Base-by-base conservation (phyloP, 2,888 invertebrate genomes). In the Meloe dianella region DNA sequence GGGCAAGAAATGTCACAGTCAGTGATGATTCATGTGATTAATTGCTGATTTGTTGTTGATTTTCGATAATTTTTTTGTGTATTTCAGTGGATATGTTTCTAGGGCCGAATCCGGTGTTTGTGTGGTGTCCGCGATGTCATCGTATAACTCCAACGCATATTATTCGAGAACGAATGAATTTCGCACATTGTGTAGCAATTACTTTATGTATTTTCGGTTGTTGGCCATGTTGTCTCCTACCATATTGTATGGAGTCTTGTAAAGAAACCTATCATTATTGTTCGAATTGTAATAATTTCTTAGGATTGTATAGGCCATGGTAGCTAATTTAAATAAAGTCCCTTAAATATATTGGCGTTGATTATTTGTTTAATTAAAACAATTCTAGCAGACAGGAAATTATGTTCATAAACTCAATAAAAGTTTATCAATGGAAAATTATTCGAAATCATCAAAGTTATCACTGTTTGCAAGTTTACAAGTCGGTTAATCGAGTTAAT, bases 171-270 rank as follows among this genome's bases (percentile, higher is more conserved):
- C 65, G 81, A 67, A 81, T 83, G 17, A 75, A 75, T 62, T 65
- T 81, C 47, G 80, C 83, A 3, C 83, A 84, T 69, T 71, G 81
- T 61, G 74, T 80, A 4, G 82, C 83, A 1, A 41, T 82, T n/a
- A 75, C 79, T n/a, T 63, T 84, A 61, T 84, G 81, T 68, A 60
- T 84, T 6, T 83, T 80, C 66, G 77, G 82, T 9, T 84, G 84
- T 71, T 84, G 83, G 83, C 83, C 84, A 0, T 84, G 82, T 70
- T 83, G 82, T 65, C 67, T 84, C 10, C 66, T 84, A 57, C 84
- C 83, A 0, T 83, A 82, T 69, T 83, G 81, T 61, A 73, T 83
- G 74, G 80, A 79, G 61, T 77, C 81, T 14, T 84, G 83, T 69
- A 81, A 82, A 68, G 80, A 81, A 61, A 79, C 79, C 0, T 80